Evolutionary conservation across 2,888 invertebrate genomes (phyloP).

Genomic region (Apodemia duryi): DNA sequence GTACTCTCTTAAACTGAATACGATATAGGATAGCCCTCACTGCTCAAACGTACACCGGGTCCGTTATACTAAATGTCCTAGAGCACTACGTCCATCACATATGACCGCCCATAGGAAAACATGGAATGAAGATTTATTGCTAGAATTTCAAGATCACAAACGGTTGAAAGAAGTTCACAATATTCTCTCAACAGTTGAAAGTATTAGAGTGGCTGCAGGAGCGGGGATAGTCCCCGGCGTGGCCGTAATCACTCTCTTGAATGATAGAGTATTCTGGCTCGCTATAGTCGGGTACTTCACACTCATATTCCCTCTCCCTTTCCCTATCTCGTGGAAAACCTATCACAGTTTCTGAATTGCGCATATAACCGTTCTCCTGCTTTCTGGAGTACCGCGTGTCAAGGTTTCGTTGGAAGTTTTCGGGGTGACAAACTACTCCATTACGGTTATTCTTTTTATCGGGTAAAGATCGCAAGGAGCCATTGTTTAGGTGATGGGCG

Average conservation of each 20-base stretch:
- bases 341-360: slow-evolving; percentile 66
- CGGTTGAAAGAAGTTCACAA: slow-evolving; percentile 50
- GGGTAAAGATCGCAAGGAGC: slow-evolving; percentile 69
- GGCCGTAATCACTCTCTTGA: slow-evolving; percentile 59
- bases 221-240: slow-evolving; percentile 59
- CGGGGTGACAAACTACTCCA: slow-evolving; percentile 67
- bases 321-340: slow-evolving; percentile 55
- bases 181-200: slow-evolving; percentile 72
- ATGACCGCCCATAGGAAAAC: slow-evolving; percentile 60
- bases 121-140: slow-evolving; percentile 80
- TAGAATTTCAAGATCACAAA: slow-evolving; percentile 79
- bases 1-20: slow-evolving; percentile 70
- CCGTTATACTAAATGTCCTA: slow-evolving; percentile 60
- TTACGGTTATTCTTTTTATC: slow-evolving; percentile 72
- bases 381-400: slow-evolving; percentile 72
- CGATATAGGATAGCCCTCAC: slow-evolving; percentile 62
- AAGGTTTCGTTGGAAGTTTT: slow-evolving; percentile 73
- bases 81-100: slow-evolving; percentile 69
- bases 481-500: slow-evolving; percentile 72
- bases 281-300: slow-evolving; percentile 57
- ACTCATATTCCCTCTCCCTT: slow-evolving; percentile 45
- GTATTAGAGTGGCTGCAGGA: slow-evolving; percentile 72
- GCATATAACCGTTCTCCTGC: slow-evolving; percentile 74
- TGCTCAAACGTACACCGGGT: slow-evolving; percentile 56
- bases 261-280: slow-evolving; percentile 77